Conservation (phyloP, 1,140 invertebrate species). For the Sipha flava region DNA sequence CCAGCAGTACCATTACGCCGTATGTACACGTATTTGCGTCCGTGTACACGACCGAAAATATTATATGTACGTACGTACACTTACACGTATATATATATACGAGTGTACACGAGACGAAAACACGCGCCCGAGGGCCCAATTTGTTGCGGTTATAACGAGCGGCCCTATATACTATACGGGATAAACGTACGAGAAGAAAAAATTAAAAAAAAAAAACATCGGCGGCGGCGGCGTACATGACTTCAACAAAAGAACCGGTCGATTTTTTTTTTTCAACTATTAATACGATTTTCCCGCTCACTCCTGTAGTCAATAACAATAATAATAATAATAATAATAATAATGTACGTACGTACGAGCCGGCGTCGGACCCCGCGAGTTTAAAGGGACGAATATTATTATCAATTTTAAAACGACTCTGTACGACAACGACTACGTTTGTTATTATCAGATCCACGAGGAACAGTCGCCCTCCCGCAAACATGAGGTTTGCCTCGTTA, state of each 20-base stretch:
- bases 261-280: neutral
- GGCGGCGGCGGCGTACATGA: constrained; percentile 12
- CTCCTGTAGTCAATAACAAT: too few species aligned
- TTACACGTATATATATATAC: neutral
- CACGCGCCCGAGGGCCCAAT: constrained; percentile 4
- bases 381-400: constrained; percentile 32
- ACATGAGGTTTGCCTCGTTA: constrained; percentile 24
- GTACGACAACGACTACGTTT: neutral
- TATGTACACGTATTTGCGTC: too few species aligned
- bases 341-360: too few species aligned
- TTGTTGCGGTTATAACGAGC: constrained; percentile 30
- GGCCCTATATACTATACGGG: neutral
- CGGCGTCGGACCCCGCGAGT: neutral
- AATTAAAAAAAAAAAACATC: neutral
- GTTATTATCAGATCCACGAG: constrained; percentile 5
- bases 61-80: neutral
- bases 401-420: constrained; percentile 28
- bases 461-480: neutral
- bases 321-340: too few species aligned
- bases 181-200: neutral
- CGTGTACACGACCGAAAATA: too few species aligned
- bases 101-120: neutral
- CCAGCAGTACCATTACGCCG: too few species aligned
- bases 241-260: constrained; percentile 18
- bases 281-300: neutral